phyloP scores from a whole-genome alignment of 2,113 vertebrate species.

The Melanotaenia duboulayi region DNA sequence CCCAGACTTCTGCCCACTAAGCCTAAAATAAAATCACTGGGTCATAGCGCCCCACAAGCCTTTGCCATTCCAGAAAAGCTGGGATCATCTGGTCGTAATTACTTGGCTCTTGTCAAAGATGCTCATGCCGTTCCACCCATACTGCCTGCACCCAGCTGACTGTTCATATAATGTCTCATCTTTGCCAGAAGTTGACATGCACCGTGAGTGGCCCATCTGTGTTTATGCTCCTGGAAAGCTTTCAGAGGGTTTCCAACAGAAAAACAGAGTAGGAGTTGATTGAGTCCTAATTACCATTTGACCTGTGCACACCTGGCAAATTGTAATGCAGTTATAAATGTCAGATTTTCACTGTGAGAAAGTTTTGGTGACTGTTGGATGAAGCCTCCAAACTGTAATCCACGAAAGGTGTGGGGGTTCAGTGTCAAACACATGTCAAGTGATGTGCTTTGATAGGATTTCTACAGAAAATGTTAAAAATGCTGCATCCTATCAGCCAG shows the following conservation, averaged over 20 bases:
- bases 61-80: constrained; percentile 8
- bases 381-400: background rate
- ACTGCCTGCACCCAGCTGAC: constrained; percentile 1
- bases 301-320: background rate
- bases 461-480: background rate
- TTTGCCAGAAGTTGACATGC: background rate
- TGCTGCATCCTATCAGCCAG: background rate
- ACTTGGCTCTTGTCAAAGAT: constrained; percentile 12
- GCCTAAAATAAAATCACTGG: background rate
- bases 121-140: background rate
- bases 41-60: background rate
- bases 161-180: constrained; percentile 13
- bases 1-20: background rate
- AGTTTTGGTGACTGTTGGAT: background rate
- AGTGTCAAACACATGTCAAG: background rate
- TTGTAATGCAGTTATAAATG: constrained; percentile 14
- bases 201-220: background rate
- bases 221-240: background rate
- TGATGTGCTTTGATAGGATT: background rate
- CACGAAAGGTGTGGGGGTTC: background rate
- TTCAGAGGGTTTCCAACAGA: background rate
- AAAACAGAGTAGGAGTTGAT: background rate
- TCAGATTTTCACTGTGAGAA: constrained; percentile 9
- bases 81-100: background rate
- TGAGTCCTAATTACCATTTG: background rate